phyloP scores from a whole-genome alignment of 2,888 invertebrate species.

The Thymelicus sylvestris region DNA sequence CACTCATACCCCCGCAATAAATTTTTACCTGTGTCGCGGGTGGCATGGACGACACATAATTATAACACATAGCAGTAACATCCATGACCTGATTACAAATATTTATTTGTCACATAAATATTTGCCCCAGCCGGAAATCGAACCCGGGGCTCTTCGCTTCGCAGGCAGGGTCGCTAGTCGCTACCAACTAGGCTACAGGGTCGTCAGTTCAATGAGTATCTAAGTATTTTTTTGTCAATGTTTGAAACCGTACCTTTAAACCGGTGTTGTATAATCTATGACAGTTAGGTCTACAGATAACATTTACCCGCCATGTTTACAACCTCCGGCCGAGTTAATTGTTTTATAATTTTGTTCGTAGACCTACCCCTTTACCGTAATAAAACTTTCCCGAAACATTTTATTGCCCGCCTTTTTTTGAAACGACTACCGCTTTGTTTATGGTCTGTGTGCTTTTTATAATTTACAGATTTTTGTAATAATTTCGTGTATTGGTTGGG shows the following conservation, averaged over 20 bases:
- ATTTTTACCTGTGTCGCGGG: too few relatives aligned
- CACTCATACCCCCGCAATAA: too few relatives aligned
- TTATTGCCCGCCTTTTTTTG: slow-evolving; percentile 58
- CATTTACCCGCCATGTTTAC: slow-evolving; percentile 58
- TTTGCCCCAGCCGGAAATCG: too few relatives aligned
- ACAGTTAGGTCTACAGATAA: slow-evolving; percentile 61
- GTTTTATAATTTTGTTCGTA: slow-evolving; percentile 64
- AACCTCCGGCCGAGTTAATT: slow-evolving; percentile 56
- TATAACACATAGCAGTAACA: too few relatives aligned
- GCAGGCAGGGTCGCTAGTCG: too few relatives aligned
- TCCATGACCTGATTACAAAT: too few relatives aligned
- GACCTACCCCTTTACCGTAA: slow-evolving; percentile 69
- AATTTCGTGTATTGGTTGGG: too few relatives aligned
- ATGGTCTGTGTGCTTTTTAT: slow-evolving; percentile 26
- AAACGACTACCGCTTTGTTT: slow-evolving; percentile 52
- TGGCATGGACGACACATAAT: too few relatives aligned
- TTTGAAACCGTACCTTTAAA: slow-evolving; percentile 26
- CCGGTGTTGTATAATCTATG: slow-evolving; percentile 39
- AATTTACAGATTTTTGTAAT: neutral
- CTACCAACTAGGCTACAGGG: too few relatives aligned
- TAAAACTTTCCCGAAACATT: slow-evolving; percentile 78
- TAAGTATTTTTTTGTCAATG: neutral
- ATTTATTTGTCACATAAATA: too few relatives aligned
- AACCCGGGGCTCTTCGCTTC: too few relatives aligned
- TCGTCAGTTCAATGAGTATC: too few relatives aligned